A percentile compares a stretch with the other conserved stretches of the same genome.
Conservation (phyloP, 1,140 invertebrate genomes). For the Drosophila trapezifrons region DNA sequence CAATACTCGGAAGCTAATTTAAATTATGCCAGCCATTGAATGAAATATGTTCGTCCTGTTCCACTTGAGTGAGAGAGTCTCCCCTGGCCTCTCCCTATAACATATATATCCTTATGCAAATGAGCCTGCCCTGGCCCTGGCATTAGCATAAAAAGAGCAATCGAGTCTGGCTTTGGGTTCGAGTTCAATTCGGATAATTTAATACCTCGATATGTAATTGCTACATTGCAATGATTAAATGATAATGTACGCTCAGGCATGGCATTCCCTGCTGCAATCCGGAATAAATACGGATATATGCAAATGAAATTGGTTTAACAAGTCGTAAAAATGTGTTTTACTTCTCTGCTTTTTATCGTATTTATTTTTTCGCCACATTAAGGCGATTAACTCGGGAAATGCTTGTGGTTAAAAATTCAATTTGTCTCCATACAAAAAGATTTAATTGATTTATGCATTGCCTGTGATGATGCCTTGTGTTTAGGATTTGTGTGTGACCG, state of each 20-base stretch:
- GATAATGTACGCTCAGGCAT: conserved; percentile 47
- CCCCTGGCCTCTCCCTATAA: conserved; percentile 1
- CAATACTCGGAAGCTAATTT: conserved; percentile 21
- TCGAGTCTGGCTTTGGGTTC: conserved; percentile 24
- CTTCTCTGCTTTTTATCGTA: not conserved
- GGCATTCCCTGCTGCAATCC: not conserved
- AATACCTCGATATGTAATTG: conserved; percentile 72
- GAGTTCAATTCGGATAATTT: conserved; percentile 49
- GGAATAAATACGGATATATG: conserved; percentile 60
- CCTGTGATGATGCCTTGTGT: conserved; percentile 8
- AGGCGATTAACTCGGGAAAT: conserved; percentile 56
- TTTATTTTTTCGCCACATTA: conserved; percentile 39
- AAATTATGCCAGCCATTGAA: conserved; percentile 48
- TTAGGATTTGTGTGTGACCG: conserved; percentile 13
- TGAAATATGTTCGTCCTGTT: conserved; percentile 40
- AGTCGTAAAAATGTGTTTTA: conserved; percentile 53
- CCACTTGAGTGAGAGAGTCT: conserved; percentile 38
- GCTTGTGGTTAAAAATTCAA: conserved; percentile 39
- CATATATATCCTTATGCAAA: conserved; percentile 46
- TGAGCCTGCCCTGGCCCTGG: conserved; percentile 8
- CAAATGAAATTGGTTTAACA: conserved; percentile 69
- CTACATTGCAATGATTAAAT: conserved; percentile 64
- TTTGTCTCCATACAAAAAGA: conserved; percentile 47
- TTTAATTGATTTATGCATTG: conserved; percentile 46
- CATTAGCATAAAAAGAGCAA: conserved; percentile 66